Base-by-base conservation (phyloP, 2,797 vertebrate genomes). In the Serranus cabrilla region DNA sequence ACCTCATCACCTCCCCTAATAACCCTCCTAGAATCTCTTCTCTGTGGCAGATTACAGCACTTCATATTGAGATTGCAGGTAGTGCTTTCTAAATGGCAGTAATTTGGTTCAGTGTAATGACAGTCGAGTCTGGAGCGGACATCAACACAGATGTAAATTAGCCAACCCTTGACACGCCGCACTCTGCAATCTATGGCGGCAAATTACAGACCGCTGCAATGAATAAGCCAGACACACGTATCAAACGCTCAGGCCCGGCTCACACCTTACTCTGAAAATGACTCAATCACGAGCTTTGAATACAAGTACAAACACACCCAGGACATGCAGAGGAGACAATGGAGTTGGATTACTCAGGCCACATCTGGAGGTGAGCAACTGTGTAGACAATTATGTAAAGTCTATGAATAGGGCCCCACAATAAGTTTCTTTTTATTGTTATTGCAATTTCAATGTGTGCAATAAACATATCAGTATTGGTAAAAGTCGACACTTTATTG, bases 121-220 rank as follows among this genome's bases (percentile, higher is more conserved):
- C 64, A 82, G 69, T 51, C 45, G 34, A 23, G 61, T 69, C 18
- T 52, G 63, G 17, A 25, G 67, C 54, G 62, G 73, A 80, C 80
- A 87, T 80, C 65, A 73, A 31, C 43, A 27, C n/a, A 64, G 67
- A 74, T 71, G 71, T 69, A 45, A 84, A 75, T 72, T 68, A 82
- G 62, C 59, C 71, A 75, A 27, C 23, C 34, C 70, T 57, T 83
- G 65, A 85, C 77, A 83, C 23, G 58, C 45, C 23, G 7, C 74
- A 61, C 37, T 77, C 73, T 86, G 56, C 47, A 81, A 83, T 86
- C 64, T 74, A 42, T 70, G 39, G 34, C 2, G 1, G 59, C 40
- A 87, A 88, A 90, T 90, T 77, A 89, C 69, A 86, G 83, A 61
- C 71, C 54, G 64, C 66, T 52, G 25, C 70, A 85, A 43, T 62